Conservation (phyloP, 2,113 vertebrate species). For the Chiloscyllium plagiosum region DNA sequence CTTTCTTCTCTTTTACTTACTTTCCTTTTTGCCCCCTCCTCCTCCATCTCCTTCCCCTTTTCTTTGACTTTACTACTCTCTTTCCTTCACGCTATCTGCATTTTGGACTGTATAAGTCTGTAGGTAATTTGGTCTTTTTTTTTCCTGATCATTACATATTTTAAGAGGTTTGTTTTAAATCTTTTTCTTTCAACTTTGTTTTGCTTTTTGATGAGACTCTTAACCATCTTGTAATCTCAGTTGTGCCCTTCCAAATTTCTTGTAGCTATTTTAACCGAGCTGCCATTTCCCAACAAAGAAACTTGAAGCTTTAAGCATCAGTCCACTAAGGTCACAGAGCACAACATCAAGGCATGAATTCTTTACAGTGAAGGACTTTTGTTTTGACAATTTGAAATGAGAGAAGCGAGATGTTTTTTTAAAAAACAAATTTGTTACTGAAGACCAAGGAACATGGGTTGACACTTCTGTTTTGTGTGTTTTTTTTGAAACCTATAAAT, state of each 20-base stretch:
- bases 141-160: not conserved
- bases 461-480: not conserved
- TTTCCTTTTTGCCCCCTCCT: not conserved
- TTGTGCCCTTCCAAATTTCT: not conserved
- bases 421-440: not conserved
- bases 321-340: not conserved
- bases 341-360: not conserved
- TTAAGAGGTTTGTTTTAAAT: not conserved
- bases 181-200: not conserved
- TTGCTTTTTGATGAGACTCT: not conserved
- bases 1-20: not conserved
- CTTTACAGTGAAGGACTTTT: not conserved
- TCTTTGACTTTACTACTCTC: conserved; percentile 24
- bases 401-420: not conserved
- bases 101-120: conserved; percentile 67
- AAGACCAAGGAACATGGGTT: conserved; percentile 8
- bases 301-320: conserved; percentile 14
- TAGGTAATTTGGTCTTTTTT: not conserved
- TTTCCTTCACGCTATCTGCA: conserved; percentile 64
- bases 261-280: not conserved
- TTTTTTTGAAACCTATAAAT: conserved; percentile 12
- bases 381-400: not conserved
- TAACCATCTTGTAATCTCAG: not conserved
- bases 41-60: not conserved
- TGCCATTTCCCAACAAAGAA: not conserved